These are phyloP conservation scores for Yponomeuta malinellus DNA, from an alignment of 2,888 invertebrate species.

Conservation along the genomic window DNA sequence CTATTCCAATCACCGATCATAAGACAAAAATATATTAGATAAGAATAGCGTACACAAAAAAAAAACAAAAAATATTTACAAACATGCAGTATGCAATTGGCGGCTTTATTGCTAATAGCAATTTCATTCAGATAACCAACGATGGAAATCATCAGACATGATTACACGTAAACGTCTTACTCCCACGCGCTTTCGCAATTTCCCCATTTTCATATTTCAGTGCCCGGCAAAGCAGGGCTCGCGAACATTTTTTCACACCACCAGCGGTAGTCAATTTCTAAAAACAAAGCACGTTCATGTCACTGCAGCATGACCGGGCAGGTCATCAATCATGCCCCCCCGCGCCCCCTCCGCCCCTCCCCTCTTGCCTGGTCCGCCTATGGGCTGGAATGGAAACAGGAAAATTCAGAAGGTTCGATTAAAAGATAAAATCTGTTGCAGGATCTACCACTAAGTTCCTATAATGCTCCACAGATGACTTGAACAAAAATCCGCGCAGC, in stretches of 20 bases:
- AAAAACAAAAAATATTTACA: no score
- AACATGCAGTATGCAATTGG: no score
- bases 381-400: constrained; percentile 14
- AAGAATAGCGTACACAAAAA: no score
- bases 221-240: background rate
- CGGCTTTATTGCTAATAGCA: no score
- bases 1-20: no score
- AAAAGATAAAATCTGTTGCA: no score
- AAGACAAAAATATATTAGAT: no score
- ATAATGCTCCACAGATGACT: no score
- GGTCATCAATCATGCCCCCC: constrained; percentile 37
- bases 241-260: constrained; percentile 10
- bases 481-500: no score
- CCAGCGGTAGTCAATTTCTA: constrained; percentile 10
- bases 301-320: constrained; percentile 27
- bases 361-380: constrained; percentile 10
- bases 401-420: background rate
- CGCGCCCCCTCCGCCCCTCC: constrained; percentile 16
- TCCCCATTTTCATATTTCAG: background rate
- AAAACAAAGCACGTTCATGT: constrained; percentile 28
- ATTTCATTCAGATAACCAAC: no score
- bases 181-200: background rate
- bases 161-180: background rate
- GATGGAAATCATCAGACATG: background rate
- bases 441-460: no score